Base-by-base conservation (phyloP, 2,113 vertebrate genomes). In the Brevimyrus niger region DNA sequence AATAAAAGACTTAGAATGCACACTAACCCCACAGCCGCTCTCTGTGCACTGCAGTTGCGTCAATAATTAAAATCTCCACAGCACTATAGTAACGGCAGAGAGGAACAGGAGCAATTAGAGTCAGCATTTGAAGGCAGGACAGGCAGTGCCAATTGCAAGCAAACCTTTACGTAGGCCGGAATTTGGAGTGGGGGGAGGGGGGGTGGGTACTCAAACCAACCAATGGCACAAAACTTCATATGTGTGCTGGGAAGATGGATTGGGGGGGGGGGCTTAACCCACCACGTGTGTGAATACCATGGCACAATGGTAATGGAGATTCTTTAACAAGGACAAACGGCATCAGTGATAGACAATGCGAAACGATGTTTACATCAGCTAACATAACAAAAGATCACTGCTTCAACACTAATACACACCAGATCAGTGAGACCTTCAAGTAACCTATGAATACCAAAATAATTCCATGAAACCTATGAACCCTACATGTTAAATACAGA, bases 61-160 rank as follows among this genome's bases (percentile, higher is more conserved):
- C 83, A 85, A 85, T 85, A 48, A 85, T 86, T 27, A 31, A 86
- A 86, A 31, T 50, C 83, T 48, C 44, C n/a, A 86, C 83, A 48
- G 11, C 31, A 2, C 23, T 50, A 50, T 3, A 50, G 44, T 46
- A 50, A 47, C 27, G 11, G 9, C 31, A 38, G 31, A 76, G 31
- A 76, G 4, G 10, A 58, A 58, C 27, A 13, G 31, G 13, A 21
- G 61, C 8, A 3, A 65, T 65, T 9, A 85, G 8, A 47, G 83
- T 48, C 46, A 27, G n/a, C 44, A 27, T 50, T 13, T 47, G 21
- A 48, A 86, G 47, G 47, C n/a, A 23, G 23, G n/a, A 31, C 46
- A 13, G 73, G 11, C 83, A 48, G 46, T 50, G 83, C 83, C 44
- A 50, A 15, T 85, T 3, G 1, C 23, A 17, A n/a, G 23, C 23